These are phyloP conservation scores for Polymixis flavicincta DNA, from an alignment of 2,888 invertebrate species.

Conservation along the genomic window DNA sequence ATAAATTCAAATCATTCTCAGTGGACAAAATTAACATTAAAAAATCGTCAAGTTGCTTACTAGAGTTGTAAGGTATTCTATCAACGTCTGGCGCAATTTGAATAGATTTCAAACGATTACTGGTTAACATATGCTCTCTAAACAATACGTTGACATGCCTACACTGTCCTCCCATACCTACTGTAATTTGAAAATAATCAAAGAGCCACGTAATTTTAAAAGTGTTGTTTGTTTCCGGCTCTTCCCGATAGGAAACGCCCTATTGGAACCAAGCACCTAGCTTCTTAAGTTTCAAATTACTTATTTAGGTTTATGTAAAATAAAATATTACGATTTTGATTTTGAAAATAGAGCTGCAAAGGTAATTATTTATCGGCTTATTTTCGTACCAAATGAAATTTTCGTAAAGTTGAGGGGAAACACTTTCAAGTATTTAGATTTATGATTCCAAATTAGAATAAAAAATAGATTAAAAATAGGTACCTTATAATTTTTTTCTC, in stretches of 20 bases:
- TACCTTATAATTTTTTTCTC: background rate
- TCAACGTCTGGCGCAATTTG: conserved; percentile 30
- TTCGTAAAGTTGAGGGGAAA: background rate
- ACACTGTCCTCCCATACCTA: too few species aligned
- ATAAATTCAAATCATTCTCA: conserved; percentile 7
- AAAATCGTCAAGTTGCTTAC: conserved; percentile 6
- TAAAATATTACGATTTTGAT: too few species aligned
- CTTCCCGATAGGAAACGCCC: too few species aligned
- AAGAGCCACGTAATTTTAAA: too few species aligned
- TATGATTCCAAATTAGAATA: background rate
- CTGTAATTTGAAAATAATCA: too few species aligned
- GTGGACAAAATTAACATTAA: conserved; percentile 4
- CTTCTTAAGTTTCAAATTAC: too few species aligned
- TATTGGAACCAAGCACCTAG: too few species aligned
- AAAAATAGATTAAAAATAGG: background rate
- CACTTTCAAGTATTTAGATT: background rate
- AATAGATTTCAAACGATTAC: conserved; percentile 14
- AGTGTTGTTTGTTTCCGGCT: too few species aligned
- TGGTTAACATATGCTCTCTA: conserved; percentile 1
- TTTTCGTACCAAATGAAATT: too few species aligned
- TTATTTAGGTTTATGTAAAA: too few species aligned
- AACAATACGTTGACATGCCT: background rate
- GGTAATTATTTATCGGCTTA: background rate
- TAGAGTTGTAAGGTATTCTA: conserved; percentile 21
- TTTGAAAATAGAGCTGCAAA: background rate